Evolutionary conservation across 2,797 vertebrate genomes (phyloP).

Genomic region (Corythornis leucogaster): DNA sequence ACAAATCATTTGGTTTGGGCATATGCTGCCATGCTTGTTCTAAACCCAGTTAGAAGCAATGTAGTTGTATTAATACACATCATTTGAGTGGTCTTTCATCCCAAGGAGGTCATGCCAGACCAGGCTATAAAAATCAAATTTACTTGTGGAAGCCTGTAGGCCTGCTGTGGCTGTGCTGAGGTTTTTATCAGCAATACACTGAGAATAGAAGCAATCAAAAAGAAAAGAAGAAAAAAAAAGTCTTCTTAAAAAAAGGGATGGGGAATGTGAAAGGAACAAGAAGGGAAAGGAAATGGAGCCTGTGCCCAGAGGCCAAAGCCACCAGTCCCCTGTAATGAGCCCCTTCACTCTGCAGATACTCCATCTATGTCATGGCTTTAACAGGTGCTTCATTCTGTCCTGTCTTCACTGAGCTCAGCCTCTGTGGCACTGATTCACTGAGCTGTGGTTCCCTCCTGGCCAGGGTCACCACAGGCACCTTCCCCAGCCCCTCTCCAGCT

Average conservation of each 20-base stretch:
- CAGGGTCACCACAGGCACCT: not conserved
- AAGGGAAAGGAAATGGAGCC: not conserved
- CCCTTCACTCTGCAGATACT: not conserved
- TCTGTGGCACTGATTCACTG: not conserved
- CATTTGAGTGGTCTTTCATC: not conserved
- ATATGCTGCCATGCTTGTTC: not conserved
- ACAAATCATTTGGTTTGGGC: not conserved
- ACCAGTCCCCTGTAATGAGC: not conserved
- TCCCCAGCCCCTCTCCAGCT: not conserved
- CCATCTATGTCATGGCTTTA: not conserved
- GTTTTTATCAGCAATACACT: not conserved
- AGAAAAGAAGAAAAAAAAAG: not conserved
- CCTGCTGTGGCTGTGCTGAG: not conserved
- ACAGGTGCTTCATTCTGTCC: not conserved
- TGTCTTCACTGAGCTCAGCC: not conserved
- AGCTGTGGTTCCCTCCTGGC: not conserved
- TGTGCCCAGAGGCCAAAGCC: not conserved
- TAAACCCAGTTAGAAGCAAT: slow-evolving; percentile 2
- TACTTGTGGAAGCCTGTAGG: not conserved
- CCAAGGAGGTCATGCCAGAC: not conserved
- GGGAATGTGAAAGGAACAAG: not conserved
- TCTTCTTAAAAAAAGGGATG: too few species aligned
- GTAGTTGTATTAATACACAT: not conserved
- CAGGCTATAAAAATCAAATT: not conserved
- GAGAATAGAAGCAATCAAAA: not conserved